A percentile compares a stretch with the other conserved stretches of the same genome.
phyloP scores from a whole-genome alignment of 1,140 invertebrate genomes.

The Musca vetustissima region DNA sequence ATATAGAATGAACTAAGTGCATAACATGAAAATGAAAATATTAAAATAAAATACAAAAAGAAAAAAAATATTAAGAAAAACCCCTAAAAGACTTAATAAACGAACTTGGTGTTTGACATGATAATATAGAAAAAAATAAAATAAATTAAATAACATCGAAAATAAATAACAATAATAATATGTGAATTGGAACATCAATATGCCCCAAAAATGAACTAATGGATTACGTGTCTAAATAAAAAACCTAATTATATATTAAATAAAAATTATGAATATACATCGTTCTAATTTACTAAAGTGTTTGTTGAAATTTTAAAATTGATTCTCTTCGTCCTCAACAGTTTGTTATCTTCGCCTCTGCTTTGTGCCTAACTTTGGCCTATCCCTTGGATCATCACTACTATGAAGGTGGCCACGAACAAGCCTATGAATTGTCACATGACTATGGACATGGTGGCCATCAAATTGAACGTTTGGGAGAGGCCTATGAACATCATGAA shows the following conservation, averaged over 20 bases:
- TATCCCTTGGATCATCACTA: slow-evolving; percentile 52
- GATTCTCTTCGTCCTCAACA: slow-evolving; percentile 27
- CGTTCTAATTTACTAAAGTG: not conserved
- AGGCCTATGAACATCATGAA: slow-evolving; percentile 46
- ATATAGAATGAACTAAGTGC: too few relatives aligned
- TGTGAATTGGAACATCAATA: not conserved
- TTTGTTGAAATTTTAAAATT: not conserved
- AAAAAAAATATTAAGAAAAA: not conserved
- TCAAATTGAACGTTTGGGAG: slow-evolving; percentile 49
- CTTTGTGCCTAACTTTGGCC: slow-evolving; percentile 47
- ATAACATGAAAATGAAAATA: not conserved
- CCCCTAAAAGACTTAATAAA: slow-evolving; percentile 16
- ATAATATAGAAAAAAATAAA: not conserved
- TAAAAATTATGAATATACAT: too few relatives aligned
- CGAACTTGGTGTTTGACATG: not conserved
- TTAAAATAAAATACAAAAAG: not conserved
- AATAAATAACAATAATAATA: not conserved
- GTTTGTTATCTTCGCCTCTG: slow-evolving; percentile 54
- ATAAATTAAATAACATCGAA: not conserved
- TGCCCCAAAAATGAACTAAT: not conserved
- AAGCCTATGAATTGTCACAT: slow-evolving; percentile 35
- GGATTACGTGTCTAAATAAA: not conserved
- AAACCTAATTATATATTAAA: too few relatives aligned
- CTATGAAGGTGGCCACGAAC: slow-evolving; percentile 43
- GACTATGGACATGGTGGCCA: slow-evolving; percentile 43